A percentile compares a stretch with the other conserved stretches of the same genome.
Conservation (phyloP, 2,888 invertebrate genomes). For the Nezara viridula region DNA sequence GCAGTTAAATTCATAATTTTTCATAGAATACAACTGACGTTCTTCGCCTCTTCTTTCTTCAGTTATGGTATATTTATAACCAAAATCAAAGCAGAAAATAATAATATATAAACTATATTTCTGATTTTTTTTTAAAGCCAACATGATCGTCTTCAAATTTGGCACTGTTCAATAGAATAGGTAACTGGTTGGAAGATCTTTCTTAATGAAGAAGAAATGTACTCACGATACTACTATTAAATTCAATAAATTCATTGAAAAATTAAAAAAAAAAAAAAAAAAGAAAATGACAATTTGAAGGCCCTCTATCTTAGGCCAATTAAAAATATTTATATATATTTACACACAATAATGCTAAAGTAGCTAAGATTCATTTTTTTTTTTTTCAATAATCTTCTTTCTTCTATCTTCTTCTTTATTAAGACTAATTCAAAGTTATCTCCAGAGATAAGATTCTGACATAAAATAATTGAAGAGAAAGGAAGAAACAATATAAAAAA, state of each 20-base stretch:
- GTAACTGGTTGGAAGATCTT: background rate
- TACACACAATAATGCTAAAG: background rate
- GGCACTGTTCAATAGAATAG: background rate
- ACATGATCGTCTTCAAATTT: background rate
- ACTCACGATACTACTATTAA: background rate
- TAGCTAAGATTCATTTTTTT: background rate
- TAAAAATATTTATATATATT: background rate
- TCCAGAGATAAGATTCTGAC: too few relatives aligned
- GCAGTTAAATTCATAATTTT: background rate
- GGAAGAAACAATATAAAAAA: background rate
- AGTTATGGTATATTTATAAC: background rate
- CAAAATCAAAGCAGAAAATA: background rate
- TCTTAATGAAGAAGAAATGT: background rate
- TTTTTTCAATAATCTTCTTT: background rate
- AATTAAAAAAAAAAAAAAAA: background rate
- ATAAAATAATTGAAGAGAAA: too few relatives aligned
- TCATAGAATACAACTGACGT: background rate
- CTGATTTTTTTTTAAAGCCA: background rate
- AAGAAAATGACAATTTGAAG: background rate
- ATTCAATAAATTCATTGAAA: too few relatives aligned
- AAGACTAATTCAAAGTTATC: background rate
- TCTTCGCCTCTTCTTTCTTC: conserved; percentile 7
- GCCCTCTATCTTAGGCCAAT: background rate
- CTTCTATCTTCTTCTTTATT: conserved; percentile 7
- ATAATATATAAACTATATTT: background rate